Base-by-base conservation (phyloP, 2,113 vertebrate genomes). In the Gobius niger region DNA sequence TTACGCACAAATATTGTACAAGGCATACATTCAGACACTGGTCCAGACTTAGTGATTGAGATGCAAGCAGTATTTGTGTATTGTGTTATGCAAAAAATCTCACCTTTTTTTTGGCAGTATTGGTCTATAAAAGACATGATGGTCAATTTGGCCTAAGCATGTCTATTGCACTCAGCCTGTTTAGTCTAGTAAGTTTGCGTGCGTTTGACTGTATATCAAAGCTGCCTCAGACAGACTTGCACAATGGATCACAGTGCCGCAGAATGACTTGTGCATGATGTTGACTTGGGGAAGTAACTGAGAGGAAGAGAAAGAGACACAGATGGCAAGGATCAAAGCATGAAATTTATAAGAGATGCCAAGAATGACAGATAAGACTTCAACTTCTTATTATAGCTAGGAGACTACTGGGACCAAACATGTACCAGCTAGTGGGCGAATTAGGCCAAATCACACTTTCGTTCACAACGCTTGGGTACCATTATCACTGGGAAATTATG, bases 271-370 rank as follows among this genome's bases (percentile, higher is more conserved):
- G 78, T 79, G 84, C 73, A 83, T 77, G 52, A 64, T 67, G 73
- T 79, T 47, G 44, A 75, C 71, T 75, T 72, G 72, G 82, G 52
- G 65, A 73, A 57, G 42, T 63, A 76, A 79, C 41, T 61, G 65
- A 76, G 54, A 78, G 73, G 47, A 61, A 83, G 63, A 77, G 74
- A 72, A 73, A 78, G 67, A 78, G 65, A 67, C 82, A 74, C 88
- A 90, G 88, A 90, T 88, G 88, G 86, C 73, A 82, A 76, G 82
- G 82, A 87, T 90, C 83, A 82, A 86, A 87, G 84, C 70, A 86
- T 72, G 74, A 82, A 87, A 86, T 84, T 77, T 75, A 85, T 83
- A 85, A 85, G 80, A 85, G 75, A 82, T 80, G 81, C 87, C 81
- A 72, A 77, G 78, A 77, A 73, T 84, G 88, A 89, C 81, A 88